Base-by-base conservation (phyloP, 2,113 vertebrate genomes). In the Apeltes quadracus region DNA sequence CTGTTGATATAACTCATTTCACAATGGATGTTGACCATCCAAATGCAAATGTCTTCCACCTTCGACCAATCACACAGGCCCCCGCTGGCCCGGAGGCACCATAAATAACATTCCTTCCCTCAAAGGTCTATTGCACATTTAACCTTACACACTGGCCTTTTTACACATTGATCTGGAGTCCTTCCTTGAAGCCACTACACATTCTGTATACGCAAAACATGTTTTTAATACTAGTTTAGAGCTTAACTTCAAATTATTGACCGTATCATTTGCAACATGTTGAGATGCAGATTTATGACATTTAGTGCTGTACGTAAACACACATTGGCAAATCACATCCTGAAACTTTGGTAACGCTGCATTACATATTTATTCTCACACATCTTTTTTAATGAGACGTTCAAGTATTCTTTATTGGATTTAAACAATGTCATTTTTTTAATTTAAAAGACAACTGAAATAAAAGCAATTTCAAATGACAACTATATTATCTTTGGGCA, bases 1-100 rank as follows among this genome's bases (percentile, higher is more conserved):
- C 46, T 81, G 68, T 51, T 66, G 51, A 69, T 63, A 55, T 44
- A 62, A 69, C 22, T 82, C 39, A 36, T 77, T 55, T 77, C 74
- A 88, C 73, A 91, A 87, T 88, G 1, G 72, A 83, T 82, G 84
- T 69, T 88, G 83, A 87, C 83, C 85, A 64, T 71, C 55, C 48
- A 76, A 80, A 84, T 61, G 69, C 36, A 75, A 83, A 22, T 32
- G 1, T 73, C 76, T 74, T 58, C n/a, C 63, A 75, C 34, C 82
- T 84, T 79, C 48, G 13, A 65, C 75, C 77, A 81, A 63, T 78
- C 69, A 63, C 51, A 65, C 58, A 74, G 46, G 44, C 55, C 53
- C 44, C 43, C 5, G 38, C 72, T 75, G 62, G 69, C 78, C 76
- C 76, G 72, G 68, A 78, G 32, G 51, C 16, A 13, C 67, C 76